Base-by-base conservation (phyloP, 2,888 invertebrate species). In the Leucozona laternaria region DNA sequence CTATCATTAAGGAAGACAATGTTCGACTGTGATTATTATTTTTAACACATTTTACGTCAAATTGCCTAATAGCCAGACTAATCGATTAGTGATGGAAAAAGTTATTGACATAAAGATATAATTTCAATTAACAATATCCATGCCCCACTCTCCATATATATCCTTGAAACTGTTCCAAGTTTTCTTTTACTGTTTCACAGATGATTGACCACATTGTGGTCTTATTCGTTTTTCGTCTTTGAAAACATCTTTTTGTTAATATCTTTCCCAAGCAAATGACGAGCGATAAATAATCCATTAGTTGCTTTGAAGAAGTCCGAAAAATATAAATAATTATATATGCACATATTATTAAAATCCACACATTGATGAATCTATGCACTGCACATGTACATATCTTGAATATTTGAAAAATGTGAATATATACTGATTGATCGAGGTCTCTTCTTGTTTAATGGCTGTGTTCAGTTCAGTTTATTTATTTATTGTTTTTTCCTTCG, bases 271-370 rank as follows among this genome's bases (percentile, higher is more conserved):
- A 79, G 55, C 48, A 40, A 70, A 60, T 8, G 37, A 60, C 20
- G 57, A 79, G 43, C 62, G 45, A 76, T 79, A 71, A 75, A 84
- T 71, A 48, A 79, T 79, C 57, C 84, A 84, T 76, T 76, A 68
- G 64, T 64, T 66, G 17, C 17, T 20, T 17, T 31, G 15, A 64
- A 48, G 45, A 64, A 5, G n/a, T n/a, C 10, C 4, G n/a, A 43
- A n/a, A n/a, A n/a, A 43, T 31, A 28, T 28, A 10, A n/a, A n/a
- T n/a, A n/a, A n/a, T n/a, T 6, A n/a, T 25, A 5, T 28, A 31
- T 31, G n/a, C n/a, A n/a, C n/a, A 31, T 2, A 31, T 45, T 64
- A 17, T 28, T 64, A 31, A 45, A 45, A 45, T 40, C 17, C 31
- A 17, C 17, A 64, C 31, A 48, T 17, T 3, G 45, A 64, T 28